phyloP scores from a whole-genome alignment of 64 coral and sea anemone genomes.

The Orbicella faveolata region DNA sequence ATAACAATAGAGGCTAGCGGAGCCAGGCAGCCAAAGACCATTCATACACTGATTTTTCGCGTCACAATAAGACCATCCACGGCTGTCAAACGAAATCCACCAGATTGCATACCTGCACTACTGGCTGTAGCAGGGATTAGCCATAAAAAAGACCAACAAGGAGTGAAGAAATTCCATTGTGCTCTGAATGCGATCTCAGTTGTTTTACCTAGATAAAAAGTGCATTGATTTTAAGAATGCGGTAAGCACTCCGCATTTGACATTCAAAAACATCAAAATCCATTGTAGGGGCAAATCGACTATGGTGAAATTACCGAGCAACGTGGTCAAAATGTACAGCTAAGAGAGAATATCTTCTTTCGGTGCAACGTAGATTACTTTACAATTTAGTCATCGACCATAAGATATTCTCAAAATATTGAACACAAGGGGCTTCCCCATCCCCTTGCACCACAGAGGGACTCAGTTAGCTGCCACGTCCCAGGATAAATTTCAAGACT shows the following conservation, averaged over 20 bases:
- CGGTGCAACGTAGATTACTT: too few species aligned
- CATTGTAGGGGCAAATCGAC: not conserved
- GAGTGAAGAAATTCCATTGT: not conserved
- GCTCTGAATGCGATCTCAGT: not conserved
- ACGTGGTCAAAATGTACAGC: not conserved
- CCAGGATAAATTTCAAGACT: not conserved
- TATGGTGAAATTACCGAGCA: not conserved
- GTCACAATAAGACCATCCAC: not conserved
- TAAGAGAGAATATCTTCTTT: not conserved
- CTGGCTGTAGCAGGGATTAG: not conserved
- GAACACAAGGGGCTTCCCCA: too few species aligned
- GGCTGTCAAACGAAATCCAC: not conserved
- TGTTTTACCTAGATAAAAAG: not conserved
- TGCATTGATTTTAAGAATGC: not conserved
- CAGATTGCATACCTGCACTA: not conserved
- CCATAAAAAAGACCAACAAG: not conserved
- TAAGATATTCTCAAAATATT: too few species aligned
- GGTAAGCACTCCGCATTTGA: not conserved
- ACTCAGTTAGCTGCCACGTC: too few species aligned
- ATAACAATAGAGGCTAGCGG: too few species aligned
- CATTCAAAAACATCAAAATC: not conserved
- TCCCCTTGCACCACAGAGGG: too few species aligned
- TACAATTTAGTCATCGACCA: too few species aligned
- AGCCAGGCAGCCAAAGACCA: not conserved
- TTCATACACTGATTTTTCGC: not conserved